These are phyloP conservation scores for Alexandromys fortis DNA, from an alignment of 2,113 vertebrate genomes.

Conservation along the genomic window DNA sequence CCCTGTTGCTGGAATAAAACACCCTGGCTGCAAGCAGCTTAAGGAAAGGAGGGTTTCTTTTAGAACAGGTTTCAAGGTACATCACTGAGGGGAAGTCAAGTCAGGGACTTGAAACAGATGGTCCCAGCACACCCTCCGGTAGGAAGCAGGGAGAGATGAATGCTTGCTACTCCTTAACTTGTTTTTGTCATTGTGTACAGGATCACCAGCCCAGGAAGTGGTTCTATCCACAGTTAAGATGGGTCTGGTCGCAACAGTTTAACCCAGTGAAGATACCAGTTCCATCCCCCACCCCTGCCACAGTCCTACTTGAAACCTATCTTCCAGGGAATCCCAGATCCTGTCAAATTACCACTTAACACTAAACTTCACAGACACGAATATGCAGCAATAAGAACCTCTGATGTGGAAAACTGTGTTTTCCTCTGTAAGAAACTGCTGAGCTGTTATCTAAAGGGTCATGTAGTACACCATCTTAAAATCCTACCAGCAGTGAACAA, in stretches of 20 bases:
- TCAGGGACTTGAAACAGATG: no score
- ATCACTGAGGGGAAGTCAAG: background rate
- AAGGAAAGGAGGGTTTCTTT: background rate
- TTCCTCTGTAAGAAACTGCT: slow-evolving; percentile 14
- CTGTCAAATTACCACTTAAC: background rate
- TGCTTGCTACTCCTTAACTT: background rate
- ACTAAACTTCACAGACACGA: background rate
- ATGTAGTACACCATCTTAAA: background rate
- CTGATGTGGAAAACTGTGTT: background rate
- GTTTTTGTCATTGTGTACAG: background rate
- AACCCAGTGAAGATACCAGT: background rate
- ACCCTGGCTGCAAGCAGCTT: background rate
- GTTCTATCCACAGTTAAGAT: background rate
- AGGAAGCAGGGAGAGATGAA: background rate
- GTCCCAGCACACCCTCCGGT: no score
- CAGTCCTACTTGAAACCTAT: background rate
- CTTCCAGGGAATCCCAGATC: background rate
- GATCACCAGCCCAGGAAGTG: no score
- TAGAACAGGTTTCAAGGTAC: background rate
- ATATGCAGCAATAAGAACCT: background rate
- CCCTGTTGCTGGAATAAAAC: background rate
- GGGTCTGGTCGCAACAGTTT: background rate
- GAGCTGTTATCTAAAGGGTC: background rate
- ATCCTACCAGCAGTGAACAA: background rate
- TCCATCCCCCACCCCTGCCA: background rate